phyloP scores from a whole-genome alignment of 2,888 invertebrate genomes.

The Venusia cambrica region DNA sequence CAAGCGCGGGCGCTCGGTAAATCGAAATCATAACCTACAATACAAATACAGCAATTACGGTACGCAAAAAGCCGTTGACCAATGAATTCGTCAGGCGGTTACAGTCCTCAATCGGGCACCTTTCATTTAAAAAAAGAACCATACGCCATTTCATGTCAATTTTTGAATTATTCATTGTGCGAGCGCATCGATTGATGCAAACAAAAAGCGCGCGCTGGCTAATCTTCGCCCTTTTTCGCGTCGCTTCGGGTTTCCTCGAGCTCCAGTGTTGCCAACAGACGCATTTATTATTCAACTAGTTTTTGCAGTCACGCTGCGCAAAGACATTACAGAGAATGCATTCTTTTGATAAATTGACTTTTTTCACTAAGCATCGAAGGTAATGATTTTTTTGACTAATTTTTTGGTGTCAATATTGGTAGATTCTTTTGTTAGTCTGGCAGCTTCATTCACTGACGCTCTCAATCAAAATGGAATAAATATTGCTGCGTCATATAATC shows the following conservation, averaged over 20 bases:
- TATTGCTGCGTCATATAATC: conserved; percentile 58
- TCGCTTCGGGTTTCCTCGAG: conserved; percentile 60
- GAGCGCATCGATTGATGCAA: conserved; percentile 81
- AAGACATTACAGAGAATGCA: conserved; percentile 73
- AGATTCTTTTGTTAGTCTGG: conserved; percentile 51
- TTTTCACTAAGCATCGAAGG: conserved; percentile 41
- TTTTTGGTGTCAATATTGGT: conserved; percentile 64
- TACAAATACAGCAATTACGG: conserved; percentile 74
- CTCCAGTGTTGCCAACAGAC: conserved; percentile 69
- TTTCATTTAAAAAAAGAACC: conserved; percentile 80
- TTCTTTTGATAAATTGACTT: conserved; percentile 78
- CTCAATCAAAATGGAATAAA: conserved; percentile 53
- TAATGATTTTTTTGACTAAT: conserved; percentile 52
- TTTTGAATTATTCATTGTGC: conserved; percentile 81
- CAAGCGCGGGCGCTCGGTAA: conserved; percentile 22
- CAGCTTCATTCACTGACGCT: conserved; percentile 50
- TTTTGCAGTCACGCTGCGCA: conserved; percentile 77
- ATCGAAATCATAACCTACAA: conserved; percentile 51
- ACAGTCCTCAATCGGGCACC: conserved; percentile 81
- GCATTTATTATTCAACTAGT: conserved; percentile 77
- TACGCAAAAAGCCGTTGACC: conserved; percentile 75
- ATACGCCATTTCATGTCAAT: conserved; percentile 82
- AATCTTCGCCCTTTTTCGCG: conserved; percentile 76
- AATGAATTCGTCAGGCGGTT: conserved; percentile 81
- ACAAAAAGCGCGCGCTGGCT: conserved; percentile 78